Percentiles rank a stretch among this genome's conserved stretches.
Evolutionary conservation across 2,113 vertebrate species (phyloP).

Genomic region (Aythya baeri): DNA sequence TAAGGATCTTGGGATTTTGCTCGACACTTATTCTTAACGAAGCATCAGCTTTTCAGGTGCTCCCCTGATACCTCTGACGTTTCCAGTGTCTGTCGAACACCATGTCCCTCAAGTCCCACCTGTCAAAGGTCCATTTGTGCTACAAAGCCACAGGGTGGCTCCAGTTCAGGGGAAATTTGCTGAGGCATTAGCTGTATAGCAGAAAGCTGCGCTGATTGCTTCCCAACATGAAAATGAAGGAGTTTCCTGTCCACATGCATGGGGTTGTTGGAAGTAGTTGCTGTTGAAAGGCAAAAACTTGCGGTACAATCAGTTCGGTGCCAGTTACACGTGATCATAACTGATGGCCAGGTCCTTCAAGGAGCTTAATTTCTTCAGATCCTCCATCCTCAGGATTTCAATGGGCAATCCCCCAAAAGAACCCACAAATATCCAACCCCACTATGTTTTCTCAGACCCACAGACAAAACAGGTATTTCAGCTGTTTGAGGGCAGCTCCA

Average conservation of each 20-base stretch:
- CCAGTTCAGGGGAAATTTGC: neutral
- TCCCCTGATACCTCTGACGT: neutral
- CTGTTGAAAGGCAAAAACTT: neutral
- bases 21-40: neutral
- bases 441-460: neutral
- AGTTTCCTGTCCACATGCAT: fast-evolving
- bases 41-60: neutral
- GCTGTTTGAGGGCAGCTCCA: neutral
- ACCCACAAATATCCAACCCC: too few species aligned
- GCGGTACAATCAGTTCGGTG: neutral
- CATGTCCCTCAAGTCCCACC: neutral
- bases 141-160: neutral
- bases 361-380: neutral
- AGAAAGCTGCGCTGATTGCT: neutral
- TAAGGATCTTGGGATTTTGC: neutral
- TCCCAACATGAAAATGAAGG: neutral
- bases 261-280: neutral
- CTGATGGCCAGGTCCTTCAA: neutral
- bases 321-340: neutral
- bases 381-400: neutral
- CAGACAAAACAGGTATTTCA: neutral
- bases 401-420: neutral
- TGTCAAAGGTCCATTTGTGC: neutral
- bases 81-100: neutral
- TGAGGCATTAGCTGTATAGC: neutral